phyloP scores from a whole-genome alignment of 2,797 vertebrate species.

The Forpus xanthops region DNA sequence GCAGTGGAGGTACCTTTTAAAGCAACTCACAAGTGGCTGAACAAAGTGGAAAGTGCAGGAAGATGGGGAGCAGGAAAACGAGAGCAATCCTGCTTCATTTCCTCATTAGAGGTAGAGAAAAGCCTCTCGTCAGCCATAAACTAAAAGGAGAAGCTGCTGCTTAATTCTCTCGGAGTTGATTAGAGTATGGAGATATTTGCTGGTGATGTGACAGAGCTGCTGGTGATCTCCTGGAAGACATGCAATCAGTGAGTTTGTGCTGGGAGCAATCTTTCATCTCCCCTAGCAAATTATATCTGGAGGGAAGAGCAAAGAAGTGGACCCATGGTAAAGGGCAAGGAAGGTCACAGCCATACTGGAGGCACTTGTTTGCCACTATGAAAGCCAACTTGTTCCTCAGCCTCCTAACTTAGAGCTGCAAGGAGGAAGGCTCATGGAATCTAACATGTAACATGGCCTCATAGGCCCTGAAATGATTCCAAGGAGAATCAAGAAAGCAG shows the following conservation, averaged over 20 bases:
- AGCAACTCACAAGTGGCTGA: neutral
- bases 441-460: neutral
- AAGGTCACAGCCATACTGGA: neutral
- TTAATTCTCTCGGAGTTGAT: constrained; percentile 25
- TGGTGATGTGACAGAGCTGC: neutral
- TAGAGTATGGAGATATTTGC: neutral
- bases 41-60: neutral
- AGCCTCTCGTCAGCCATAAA: neutral
- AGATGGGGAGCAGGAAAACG: neutral
- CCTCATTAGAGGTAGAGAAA: neutral
- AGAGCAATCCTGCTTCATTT: neutral
- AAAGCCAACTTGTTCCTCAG: neutral
- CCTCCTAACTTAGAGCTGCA: neutral
- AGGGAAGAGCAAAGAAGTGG: neutral
- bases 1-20: neutral
- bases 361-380: neutral
- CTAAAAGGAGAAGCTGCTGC: neutral
- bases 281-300: neutral
- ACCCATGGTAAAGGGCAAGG: neutral
- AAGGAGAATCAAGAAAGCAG: neutral
- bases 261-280: neutral
- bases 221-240: neutral
- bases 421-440: neutral
- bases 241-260: neutral
- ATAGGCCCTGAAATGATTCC: neutral